Conservation (phyloP, 2,888 invertebrate species). For the Trilocha varians region DNA sequence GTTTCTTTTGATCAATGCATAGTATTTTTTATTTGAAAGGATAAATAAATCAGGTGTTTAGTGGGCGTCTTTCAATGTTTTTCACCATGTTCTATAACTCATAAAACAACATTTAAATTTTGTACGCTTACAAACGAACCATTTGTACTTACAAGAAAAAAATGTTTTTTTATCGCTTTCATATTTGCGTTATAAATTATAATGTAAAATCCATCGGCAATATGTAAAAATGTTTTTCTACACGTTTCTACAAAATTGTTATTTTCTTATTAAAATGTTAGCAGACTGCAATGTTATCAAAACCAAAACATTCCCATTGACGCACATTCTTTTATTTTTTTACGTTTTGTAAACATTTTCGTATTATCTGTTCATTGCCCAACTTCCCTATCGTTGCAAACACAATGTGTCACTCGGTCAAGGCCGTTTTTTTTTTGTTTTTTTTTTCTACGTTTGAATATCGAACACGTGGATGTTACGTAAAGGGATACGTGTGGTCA, state of each 20-base stretch:
- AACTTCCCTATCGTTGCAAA: constrained; percentile 19
- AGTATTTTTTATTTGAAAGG: too few relatives aligned
- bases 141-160: too few relatives aligned
- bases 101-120: too few relatives aligned
- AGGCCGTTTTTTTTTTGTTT: constrained; percentile 15
- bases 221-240: too few relatives aligned
- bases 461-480: background rate
- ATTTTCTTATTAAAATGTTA: background rate
- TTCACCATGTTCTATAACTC: too few relatives aligned
- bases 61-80: too few relatives aligned
- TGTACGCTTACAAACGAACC: too few relatives aligned
- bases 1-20: too few relatives aligned
- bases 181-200: too few relatives aligned
- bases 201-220: background rate
- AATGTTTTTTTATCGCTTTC: too few relatives aligned
- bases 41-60: too few relatives aligned
- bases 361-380: constrained; percentile 17
- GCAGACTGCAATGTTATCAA: background rate
- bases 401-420: constrained; percentile 25
- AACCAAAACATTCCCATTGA: constrained; percentile 8
- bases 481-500: background rate
- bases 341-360: constrained; percentile 16
- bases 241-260: background rate
- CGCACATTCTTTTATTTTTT: constrained; percentile 11
- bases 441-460: background rate